phyloP scores from a whole-genome alignment of 2,113 vertebrate species.

The Oriolus oriolus region DNA sequence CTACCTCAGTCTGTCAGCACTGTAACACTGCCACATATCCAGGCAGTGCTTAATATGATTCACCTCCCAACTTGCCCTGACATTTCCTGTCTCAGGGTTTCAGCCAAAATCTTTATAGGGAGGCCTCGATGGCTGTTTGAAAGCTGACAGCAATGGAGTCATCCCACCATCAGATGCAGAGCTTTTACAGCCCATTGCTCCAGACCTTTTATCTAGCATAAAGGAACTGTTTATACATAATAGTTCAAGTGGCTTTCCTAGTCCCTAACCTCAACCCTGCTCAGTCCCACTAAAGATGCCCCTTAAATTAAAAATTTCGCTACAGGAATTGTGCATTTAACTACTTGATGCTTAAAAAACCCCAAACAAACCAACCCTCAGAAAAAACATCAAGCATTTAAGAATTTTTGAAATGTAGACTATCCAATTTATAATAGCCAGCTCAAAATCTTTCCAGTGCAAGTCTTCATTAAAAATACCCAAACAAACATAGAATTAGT shows the following conservation, averaged over 20 bases:
- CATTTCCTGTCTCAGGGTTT: not conserved
- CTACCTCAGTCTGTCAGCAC: not conserved
- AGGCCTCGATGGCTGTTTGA: not conserved
- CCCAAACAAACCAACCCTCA: not conserved
- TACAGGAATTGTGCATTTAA: not conserved
- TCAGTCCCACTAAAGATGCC: not conserved
- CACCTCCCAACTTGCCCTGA: not conserved
- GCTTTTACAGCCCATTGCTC: not conserved
- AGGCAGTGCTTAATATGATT: not conserved
- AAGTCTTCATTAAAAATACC: not conserved
- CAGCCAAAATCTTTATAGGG: not conserved
- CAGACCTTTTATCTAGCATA: not conserved
- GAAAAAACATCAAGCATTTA: not conserved
- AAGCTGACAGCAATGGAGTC: not conserved
- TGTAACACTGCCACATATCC: not conserved
- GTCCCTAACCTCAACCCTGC: not conserved
- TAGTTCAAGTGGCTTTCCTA: not conserved
- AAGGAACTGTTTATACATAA: not conserved
- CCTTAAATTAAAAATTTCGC: not conserved
- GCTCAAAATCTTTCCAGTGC: not conserved
- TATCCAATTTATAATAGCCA: not conserved
- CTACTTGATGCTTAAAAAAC: not conserved
- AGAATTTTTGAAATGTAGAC: not conserved
- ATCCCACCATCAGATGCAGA: not conserved
- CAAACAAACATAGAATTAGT: not conserved